Percentiles rank a stretch among this genome's conserved stretches.
These are phyloP conservation scores for Chironomus striatipennis DNA, from an alignment of 1,140 invertebrate species.

Conservation along the genomic window DNA sequence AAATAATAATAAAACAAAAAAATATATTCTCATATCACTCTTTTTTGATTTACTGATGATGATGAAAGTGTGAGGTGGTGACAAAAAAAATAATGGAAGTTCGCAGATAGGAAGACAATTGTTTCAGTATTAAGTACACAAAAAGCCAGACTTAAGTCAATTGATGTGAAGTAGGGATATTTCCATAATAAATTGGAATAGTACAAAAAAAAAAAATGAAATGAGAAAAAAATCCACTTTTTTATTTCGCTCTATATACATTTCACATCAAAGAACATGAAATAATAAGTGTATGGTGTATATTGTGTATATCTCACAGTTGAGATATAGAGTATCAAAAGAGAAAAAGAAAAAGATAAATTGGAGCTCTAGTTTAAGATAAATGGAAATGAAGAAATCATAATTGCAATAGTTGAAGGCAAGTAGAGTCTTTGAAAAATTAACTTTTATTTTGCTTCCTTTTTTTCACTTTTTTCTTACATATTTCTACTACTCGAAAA, in stretches of 20 bases:
- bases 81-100: background rate
- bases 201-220: background rate
- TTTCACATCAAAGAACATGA: conserved; percentile 16
- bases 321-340: background rate
- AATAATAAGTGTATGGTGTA: background rate
- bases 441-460: too few relatives aligned
- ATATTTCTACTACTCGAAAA: too few relatives aligned
- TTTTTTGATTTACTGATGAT: too few relatives aligned
- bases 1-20: too few relatives aligned
- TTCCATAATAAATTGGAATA: conserved; percentile 22
- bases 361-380: conserved; percentile 13
- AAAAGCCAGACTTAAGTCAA: background rate
- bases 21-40: too few relatives aligned
- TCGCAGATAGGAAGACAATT: background rate
- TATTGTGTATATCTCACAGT: background rate
- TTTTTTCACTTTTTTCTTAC: too few relatives aligned
- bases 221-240: background rate
- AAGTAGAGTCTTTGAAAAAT: background rate
- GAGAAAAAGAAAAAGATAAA: background rate
- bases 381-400: background rate
- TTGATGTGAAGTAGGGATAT: conserved; percentile 2
- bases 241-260: background rate
- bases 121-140: background rate
- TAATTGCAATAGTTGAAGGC: conserved; percentile 11
- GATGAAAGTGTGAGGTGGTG: background rate